Evolutionary conservation across 2,888 invertebrate species (phyloP).

Genomic region (Drosophila engyochracea): DNA sequence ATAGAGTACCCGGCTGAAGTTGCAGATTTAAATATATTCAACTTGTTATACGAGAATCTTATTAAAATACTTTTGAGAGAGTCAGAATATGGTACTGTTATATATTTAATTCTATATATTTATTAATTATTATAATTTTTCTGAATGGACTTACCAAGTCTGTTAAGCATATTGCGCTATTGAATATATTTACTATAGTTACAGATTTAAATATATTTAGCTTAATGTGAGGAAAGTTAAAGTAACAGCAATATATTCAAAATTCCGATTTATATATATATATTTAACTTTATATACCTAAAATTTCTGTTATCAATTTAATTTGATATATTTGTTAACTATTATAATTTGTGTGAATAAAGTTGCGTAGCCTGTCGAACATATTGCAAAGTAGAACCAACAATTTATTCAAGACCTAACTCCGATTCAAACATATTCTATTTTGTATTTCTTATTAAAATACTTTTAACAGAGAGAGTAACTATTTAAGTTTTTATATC

Average conservation of each 20-base stretch:
- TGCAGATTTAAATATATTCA: background rate
- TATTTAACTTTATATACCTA: background rate
- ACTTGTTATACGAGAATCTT: background rate
- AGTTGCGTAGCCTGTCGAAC: slow-evolving; percentile 24
- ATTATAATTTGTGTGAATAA: slow-evolving; percentile 25
- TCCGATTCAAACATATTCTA: background rate
- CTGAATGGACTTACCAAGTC: background rate
- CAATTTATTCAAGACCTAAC: background rate
- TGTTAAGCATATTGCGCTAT: too few species aligned
- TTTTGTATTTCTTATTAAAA: background rate
- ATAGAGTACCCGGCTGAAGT: slow-evolving; percentile 1
- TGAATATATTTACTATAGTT: too few species aligned
- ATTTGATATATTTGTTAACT: background rate
- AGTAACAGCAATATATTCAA: accelerated
- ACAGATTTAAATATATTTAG: background rate
- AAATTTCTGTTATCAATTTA: background rate
- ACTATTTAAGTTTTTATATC: background rate
- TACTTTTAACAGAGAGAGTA: background rate
- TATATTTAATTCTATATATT: background rate
- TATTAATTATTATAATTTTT: background rate
- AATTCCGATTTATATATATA: background rate
- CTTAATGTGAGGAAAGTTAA: background rate
- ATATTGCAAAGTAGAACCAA: slow-evolving; percentile 34
- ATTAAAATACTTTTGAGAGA: background rate
- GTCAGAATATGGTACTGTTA: background rate